Percentiles rank a stretch among this genome's conserved stretches.
These are phyloP conservation scores for Odontesthes bonariensis DNA, from an alignment of 2,113 vertebrate species.

Conservation along the genomic window DNA sequence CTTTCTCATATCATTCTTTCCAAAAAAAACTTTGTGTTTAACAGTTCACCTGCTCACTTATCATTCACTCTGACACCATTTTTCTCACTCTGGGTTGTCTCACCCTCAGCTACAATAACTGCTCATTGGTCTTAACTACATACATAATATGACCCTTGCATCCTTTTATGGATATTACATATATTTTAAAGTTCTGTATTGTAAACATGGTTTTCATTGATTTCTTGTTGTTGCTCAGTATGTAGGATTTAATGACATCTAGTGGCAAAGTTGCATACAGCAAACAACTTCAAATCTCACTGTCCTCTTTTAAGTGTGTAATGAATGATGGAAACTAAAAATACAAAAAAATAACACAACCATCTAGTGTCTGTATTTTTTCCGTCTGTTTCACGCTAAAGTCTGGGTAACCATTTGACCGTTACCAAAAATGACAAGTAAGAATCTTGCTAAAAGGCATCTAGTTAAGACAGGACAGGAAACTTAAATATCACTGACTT, in stretches of 20 bases:
- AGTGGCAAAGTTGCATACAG: background rate
- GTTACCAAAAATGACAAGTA: no score
- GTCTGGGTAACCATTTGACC: no score
- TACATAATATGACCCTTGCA: background rate
- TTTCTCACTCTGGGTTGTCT: background rate
- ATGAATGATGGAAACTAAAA: no score
- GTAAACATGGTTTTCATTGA: background rate
- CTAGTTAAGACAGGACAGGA: no score
- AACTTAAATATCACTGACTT: no score
- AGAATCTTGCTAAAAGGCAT: no score
- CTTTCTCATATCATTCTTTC: conserved; percentile 42
- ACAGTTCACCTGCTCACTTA: conserved; percentile 37
- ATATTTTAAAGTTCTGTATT: conserved; percentile 1
- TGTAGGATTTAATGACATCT: background rate
- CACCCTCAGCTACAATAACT: conserved; percentile 27
- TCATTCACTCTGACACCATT: background rate
- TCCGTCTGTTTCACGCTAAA: no score
- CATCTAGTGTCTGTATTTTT: no score
- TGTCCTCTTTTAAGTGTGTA: no score
- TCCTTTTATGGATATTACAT: conserved; percentile 1
- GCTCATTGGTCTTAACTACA: conserved; percentile 21
- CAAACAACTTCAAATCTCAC: background rate
- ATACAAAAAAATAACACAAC: no score
- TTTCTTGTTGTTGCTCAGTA: background rate
- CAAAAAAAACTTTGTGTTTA: conserved; percentile 49